Evolutionary conservation across 2,888 invertebrate genomes (phyloP), one percentile per base, ranked within the genome.

Genomic region (Drosophila testacea): DNA sequence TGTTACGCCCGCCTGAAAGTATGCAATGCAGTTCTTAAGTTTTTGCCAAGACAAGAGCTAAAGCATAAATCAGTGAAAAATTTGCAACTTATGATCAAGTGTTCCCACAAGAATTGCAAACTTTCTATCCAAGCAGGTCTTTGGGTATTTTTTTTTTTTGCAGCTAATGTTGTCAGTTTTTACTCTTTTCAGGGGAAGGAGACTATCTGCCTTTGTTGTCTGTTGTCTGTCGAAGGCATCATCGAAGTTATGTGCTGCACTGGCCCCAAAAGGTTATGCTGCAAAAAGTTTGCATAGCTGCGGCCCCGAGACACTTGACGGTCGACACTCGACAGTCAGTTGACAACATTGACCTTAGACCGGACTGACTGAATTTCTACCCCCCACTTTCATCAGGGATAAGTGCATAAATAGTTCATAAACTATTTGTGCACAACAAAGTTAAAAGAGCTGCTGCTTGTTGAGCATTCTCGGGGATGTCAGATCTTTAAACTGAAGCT

Each of bases 91-190:
- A 87, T 85, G 84, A 85, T 87, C 84, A 89, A 85, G 84, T 89
- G 84, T 83, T 89, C 89, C 84, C 84, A 83, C 89, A 85, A 87
- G 84, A 81, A 89, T 85, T 86, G 77, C 89, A 77, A 85, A 89
- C 81, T 85, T 89, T 85, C 47, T 42, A 57, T 65, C 67, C 61
- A 66, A 59, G 54, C 61, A 62, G 57, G 41, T 41, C 13, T 42
- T 13, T 54, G 38, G 46, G 6, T 41, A 13, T 60, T 32, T 48
- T 39, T 46, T 55, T 38, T 54, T 39, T 13, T 47, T 47, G 4
- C 46, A 55, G 55, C 42, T 55, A 55, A 42, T 55, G 42, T 42
- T 54, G 30, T 41, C 54, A 41, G 54, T 32, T 32, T 10, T 10
- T 4, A 6, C 22, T 22, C 22, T 3, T 22, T 22, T 22, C 22